Conservation (phyloP, 2,888 invertebrate species). For the Melanchra persicariae region DNA sequence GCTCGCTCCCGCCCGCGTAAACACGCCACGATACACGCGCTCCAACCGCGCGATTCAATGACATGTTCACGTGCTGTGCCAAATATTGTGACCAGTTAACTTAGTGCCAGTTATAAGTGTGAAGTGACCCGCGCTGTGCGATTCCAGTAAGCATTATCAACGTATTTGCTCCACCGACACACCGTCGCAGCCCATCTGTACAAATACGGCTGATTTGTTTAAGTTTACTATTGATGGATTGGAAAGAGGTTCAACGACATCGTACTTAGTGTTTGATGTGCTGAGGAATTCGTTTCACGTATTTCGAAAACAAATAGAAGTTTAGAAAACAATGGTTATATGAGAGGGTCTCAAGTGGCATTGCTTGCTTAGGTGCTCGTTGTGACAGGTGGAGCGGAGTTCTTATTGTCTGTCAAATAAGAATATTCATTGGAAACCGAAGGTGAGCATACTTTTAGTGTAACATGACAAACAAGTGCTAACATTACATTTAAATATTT, state of each 20-base stretch:
- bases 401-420: constrained; percentile 77
- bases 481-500: constrained; percentile 59
- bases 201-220: constrained; percentile 84
- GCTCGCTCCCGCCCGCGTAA: constrained; percentile 74
- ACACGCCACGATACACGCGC: constrained; percentile 75
- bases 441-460: constrained; percentile 77
- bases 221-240: constrained; percentile 87
- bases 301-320: constrained; percentile 86
- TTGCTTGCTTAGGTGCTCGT: constrained; percentile 87
- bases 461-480: constrained; percentile 59
- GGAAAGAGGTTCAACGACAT: constrained; percentile 82
- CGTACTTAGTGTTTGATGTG: constrained; percentile 82
- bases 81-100: constrained; percentile 79
- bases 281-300: constrained; percentile 87
- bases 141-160: constrained; percentile 63
- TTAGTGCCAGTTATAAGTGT: constrained; percentile 80
- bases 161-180: constrained; percentile 72
- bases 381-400: constrained; percentile 82
- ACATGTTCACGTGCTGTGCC: constrained; percentile 81
- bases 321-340: constrained; percentile 86
- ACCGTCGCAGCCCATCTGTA: constrained; percentile 80
- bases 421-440: constrained; percentile 74
- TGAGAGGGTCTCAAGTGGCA: constrained; percentile 77
- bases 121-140: constrained; percentile 77
- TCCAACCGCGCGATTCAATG: constrained; percentile 52